These are phyloP conservation scores for Amazonetta brasiliensis DNA, from an alignment of 2,797 vertebrate genomes.

Conservation along the genomic window DNA sequence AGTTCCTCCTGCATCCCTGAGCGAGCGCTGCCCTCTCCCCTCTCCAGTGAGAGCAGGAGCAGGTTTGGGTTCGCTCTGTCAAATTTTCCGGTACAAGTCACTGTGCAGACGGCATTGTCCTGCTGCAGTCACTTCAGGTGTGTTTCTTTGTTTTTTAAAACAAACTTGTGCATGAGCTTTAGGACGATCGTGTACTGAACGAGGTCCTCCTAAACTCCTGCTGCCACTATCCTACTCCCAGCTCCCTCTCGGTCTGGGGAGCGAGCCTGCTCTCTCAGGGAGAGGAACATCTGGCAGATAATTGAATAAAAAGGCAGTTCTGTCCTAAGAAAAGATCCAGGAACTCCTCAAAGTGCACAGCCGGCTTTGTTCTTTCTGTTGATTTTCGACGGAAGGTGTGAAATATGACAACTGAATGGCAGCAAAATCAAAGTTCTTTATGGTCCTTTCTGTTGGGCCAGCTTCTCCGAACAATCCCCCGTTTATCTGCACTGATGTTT, in stretches of 20 bases:
- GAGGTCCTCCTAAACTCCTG: neutral
- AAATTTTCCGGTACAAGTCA: neutral
- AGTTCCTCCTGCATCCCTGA: neutral
- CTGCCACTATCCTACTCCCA: neutral
- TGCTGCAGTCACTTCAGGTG: neutral
- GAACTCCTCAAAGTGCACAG: neutral
- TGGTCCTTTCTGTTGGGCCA: neutral
- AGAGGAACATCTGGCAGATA: neutral
- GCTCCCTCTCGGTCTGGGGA: neutral
- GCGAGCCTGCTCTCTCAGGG: neutral
- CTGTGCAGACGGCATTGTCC: neutral
- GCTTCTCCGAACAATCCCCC: neutral
- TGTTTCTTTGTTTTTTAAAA: neutral
- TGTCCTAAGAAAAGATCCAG: neutral
- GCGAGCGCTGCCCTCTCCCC: neutral
- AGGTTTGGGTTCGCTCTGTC: neutral
- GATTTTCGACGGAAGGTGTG: conserved; percentile 12
- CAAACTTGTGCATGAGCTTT: neutral
- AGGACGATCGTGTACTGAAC: neutral
- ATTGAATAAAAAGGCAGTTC: neutral
- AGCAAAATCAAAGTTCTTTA: conserved; percentile 2
- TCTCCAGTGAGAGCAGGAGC: too few species aligned
- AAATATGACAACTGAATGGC: neutral
- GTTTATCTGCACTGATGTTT: neutral
- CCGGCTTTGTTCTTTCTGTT: neutral